Percentiles rank a stretch among this genome's conserved stretches.
Conservation (phyloP, 2,113 vertebrate species). For the Phasianus colchicus region DNA sequence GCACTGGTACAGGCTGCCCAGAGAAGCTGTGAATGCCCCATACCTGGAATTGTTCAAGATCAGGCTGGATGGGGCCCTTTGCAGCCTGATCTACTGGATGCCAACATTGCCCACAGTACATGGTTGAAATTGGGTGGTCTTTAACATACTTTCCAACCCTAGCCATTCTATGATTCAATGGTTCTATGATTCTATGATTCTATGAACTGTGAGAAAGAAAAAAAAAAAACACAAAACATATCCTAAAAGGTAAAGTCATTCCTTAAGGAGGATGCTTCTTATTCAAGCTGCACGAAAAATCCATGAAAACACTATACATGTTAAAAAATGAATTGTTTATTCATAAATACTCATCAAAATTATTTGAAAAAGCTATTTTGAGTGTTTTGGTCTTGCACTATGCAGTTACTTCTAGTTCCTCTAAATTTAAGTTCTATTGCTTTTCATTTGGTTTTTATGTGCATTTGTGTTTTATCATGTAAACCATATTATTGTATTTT, state of each 20-base stretch:
- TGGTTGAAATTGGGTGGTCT: too few relatives aligned
- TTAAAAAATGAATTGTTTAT: not conserved
- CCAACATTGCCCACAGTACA: too few relatives aligned
- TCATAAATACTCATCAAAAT: conserved; percentile 1
- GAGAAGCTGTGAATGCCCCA: too few relatives aligned
- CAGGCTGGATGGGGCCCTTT: too few relatives aligned
- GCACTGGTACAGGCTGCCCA: too few relatives aligned
- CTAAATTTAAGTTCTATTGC: not conserved
- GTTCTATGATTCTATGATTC: too few relatives aligned
- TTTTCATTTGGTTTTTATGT: not conserved
- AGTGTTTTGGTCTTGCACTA: not conserved
- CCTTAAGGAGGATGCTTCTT: not conserved
- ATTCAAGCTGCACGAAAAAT: not conserved
- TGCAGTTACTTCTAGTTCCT: not conserved
- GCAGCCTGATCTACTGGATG: too few relatives aligned
- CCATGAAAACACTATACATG: not conserved
- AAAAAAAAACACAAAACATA: not conserved
- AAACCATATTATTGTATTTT: not conserved
- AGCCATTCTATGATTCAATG: too few relatives aligned
- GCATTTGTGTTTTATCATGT: not conserved
- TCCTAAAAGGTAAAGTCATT: not conserved
- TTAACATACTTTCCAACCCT: too few relatives aligned
- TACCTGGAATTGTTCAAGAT: too few relatives aligned
- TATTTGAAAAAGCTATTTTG: not conserved
- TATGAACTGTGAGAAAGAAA: not conserved